phyloP scores from a whole-genome alignment of 2,888 invertebrate genomes.

The Dasypolia templi region DNA sequence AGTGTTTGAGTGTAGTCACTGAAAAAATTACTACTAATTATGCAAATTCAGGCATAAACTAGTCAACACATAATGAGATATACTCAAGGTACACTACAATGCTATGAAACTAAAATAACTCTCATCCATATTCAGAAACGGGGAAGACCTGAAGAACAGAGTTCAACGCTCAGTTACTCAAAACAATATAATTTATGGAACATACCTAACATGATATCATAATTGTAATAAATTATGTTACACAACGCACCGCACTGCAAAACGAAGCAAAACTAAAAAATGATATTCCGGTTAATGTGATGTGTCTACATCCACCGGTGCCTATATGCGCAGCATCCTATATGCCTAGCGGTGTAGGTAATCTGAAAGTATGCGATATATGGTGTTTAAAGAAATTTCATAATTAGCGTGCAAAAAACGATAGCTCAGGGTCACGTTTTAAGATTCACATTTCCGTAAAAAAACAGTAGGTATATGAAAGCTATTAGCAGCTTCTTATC shows the following conservation, averaged over 20 bases:
- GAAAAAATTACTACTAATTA: background rate
- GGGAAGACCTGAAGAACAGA: background rate
- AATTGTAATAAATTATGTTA: background rate
- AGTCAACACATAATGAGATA: background rate
- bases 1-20: background rate
- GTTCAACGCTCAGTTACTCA: background rate
- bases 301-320: background rate
- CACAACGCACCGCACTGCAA: background rate
- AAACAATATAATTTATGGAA: constrained; percentile 5
- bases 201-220: constrained; percentile 7
- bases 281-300: background rate
- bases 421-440: constrained; percentile 29
- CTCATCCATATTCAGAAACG: background rate
- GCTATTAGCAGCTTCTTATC: constrained; percentile 47
- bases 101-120: background rate
- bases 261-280: background rate
- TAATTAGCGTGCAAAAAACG: constrained; percentile 23
- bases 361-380: constrained; percentile 1
- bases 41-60: constrained; percentile 7
- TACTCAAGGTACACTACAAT: background rate
- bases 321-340: background rate
- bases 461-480: background rate
- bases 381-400: constrained; percentile 22
- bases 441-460: constrained; percentile 44
- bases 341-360: background rate